These are phyloP conservation scores for Agonopterix alstromeriana DNA, from an alignment of 2,888 invertebrate genomes.

Conservation along the genomic window DNA sequence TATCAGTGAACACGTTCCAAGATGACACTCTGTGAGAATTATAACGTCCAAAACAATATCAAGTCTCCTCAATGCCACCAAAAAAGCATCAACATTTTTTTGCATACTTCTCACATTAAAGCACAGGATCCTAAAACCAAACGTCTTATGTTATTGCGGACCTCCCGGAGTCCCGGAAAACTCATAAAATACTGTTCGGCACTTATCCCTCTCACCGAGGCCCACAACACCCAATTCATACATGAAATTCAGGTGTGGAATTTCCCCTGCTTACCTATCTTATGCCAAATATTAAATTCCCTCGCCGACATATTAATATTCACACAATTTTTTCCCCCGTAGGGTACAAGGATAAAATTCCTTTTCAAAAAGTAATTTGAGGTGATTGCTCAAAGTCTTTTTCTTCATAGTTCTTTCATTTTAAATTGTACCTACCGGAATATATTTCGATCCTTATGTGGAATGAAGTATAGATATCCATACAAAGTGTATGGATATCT, in stretches of 20 bases:
- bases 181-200: conserved; percentile 41
- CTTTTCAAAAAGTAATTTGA: conserved; percentile 39
- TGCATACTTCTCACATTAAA: too few species aligned
- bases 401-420: too few species aligned
- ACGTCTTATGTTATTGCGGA: conserved; percentile 12
- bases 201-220: conserved; percentile 26
- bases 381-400: conserved; percentile 51
- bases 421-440: too few species aligned
- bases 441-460: too few species aligned
- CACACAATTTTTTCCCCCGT: conserved; percentile 38
- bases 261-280: conserved; percentile 40
- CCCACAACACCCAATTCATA: conserved; percentile 39
- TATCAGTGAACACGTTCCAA: too few species aligned
- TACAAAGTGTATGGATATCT: too few species aligned
- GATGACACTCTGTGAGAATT: too few species aligned
- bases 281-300: conserved; percentile 60
- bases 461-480: too few species aligned
- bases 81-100: too few species aligned
- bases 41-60: too few species aligned
- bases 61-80: too few species aligned
- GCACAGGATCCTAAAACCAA: too few species aligned
- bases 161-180: conserved; percentile 23
- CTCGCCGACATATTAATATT: conserved; percentile 49
- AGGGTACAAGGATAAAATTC: conserved; percentile 34
- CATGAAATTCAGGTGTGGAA: conserved; percentile 44